Percentiles rank a stretch among this genome's conserved stretches.
These are phyloP conservation scores for Cettia cetti DNA, from an alignment of 2,113 vertebrate genomes.

Conservation along the genomic window DNA sequence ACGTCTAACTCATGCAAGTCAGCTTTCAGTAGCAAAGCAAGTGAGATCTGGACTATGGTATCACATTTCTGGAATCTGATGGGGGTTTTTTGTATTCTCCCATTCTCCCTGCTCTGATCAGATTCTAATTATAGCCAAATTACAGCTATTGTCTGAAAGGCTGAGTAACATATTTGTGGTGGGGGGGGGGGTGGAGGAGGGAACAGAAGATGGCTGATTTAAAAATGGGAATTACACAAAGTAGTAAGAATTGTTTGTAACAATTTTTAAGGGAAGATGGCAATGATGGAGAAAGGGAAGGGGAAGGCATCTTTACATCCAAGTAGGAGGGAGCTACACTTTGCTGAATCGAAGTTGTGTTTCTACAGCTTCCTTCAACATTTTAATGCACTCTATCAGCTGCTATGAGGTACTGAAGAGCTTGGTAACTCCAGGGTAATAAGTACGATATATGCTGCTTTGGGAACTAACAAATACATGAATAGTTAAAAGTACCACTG, in stretches of 20 bases:
- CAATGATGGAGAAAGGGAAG: not conserved
- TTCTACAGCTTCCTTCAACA: not conserved
- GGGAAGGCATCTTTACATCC: not conserved
- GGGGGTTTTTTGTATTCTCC: constrained; percentile 43
- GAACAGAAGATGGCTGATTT: constrained; percentile 3
- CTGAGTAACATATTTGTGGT: constrained; percentile 49
- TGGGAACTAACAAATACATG: not conserved
- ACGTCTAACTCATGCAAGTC: constrained; percentile 2
- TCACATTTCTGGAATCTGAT: constrained; percentile 52
- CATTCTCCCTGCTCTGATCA: constrained; percentile 51
- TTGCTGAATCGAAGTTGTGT: not conserved
- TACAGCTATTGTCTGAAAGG: constrained; percentile 52
- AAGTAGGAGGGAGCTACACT: not conserved
- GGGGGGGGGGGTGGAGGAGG: not conserved
- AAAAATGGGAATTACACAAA: constrained; percentile 38
- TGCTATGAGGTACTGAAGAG: not conserved
- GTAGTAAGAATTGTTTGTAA: not conserved
- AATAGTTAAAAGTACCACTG: not conserved
- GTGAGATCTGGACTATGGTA: constrained; percentile 20
- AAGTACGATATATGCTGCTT: not conserved
- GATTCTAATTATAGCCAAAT: constrained; percentile 58
- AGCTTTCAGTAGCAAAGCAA: constrained; percentile 35
- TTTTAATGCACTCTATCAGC: not conserved
- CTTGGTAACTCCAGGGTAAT: not conserved
- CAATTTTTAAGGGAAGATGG: not conserved